These are phyloP conservation scores for Poeciliopsis retropinna DNA, from an alignment of 2,113 vertebrate species.

Conservation along the genomic window DNA sequence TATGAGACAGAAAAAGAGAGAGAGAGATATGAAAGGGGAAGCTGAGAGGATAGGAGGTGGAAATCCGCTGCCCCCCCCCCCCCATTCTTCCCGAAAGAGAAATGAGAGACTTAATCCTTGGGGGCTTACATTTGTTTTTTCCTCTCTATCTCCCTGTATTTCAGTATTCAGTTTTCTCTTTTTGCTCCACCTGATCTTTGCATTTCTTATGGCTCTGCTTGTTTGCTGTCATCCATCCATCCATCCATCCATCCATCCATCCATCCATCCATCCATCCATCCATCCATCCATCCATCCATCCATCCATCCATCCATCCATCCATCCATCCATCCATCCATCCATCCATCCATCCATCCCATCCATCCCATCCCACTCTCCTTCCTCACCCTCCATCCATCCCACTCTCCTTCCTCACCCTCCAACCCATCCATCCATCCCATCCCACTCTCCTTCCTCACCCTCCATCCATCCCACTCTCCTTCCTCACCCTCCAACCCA, in stretches of 20 bases:
- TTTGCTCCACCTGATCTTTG: constrained; percentile 37
- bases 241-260: no score
- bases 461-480: background rate
- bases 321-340: no score
- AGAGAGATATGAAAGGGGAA: constrained; percentile 68
- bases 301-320: no score
- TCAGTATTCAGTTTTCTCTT: constrained; percentile 49
- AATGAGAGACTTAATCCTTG: constrained; percentile 81
- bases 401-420: background rate
- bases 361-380: background rate
- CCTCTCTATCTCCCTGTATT: constrained; percentile 57
- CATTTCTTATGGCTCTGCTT: constrained; percentile 6
- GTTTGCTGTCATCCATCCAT: background rate
- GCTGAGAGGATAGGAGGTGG: constrained; percentile 60
- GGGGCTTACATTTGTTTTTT: constrained; percentile 79
- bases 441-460: no score
- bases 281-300: no score
- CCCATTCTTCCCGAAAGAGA: constrained; percentile 70
- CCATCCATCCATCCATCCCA: background rate
- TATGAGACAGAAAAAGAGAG: constrained; percentile 49
- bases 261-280: no score
- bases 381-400: background rate
- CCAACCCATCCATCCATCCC: no score
- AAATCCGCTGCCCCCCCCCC: constrained; percentile 75
- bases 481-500: no score